Evolutionary conservation across 2,797 vertebrate species (phyloP).

Genomic region (Pelobates cultripes): DNA sequence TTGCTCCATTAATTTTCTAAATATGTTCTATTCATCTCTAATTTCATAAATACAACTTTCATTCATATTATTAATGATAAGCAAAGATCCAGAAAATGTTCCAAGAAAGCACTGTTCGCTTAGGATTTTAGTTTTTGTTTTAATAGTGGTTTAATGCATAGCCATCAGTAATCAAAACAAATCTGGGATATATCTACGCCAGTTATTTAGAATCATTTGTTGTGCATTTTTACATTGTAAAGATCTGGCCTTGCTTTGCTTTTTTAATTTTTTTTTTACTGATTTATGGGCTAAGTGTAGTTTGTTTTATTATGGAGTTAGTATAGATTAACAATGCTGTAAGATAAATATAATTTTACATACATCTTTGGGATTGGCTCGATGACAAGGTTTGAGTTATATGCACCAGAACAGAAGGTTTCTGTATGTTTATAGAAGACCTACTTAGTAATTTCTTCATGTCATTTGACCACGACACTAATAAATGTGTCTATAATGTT

Average conservation of each 20-base stretch:
- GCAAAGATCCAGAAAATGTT: too few relatives aligned
- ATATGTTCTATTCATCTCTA: too few relatives aligned
- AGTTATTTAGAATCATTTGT: neutral
- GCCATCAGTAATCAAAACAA: neutral
- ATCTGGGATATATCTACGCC: neutral
- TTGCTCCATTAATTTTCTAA: too few relatives aligned
- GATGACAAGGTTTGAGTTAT: neutral
- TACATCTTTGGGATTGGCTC: neutral
- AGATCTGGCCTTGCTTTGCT: neutral
- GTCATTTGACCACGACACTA: slow-evolving; percentile 21
- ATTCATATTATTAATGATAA: too few relatives aligned
- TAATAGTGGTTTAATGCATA: too few relatives aligned
- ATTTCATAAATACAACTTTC: too few relatives aligned
- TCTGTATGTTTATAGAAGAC: slow-evolving; percentile 28
- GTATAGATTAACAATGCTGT: neutral
- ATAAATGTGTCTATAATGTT: slow-evolving; percentile 32
- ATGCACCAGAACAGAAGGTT: neutral
- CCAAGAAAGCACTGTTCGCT: too few relatives aligned
- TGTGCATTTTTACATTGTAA: neutral
- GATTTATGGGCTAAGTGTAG: neutral
- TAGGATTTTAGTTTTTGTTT: too few relatives aligned
- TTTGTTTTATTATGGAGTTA: neutral
- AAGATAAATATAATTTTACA: neutral
- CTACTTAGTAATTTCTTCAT: slow-evolving; percentile 18
- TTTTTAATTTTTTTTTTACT: neutral